phyloP scores from a whole-genome alignment of 2,797 vertebrate species.

The Momotus momota region DNA sequence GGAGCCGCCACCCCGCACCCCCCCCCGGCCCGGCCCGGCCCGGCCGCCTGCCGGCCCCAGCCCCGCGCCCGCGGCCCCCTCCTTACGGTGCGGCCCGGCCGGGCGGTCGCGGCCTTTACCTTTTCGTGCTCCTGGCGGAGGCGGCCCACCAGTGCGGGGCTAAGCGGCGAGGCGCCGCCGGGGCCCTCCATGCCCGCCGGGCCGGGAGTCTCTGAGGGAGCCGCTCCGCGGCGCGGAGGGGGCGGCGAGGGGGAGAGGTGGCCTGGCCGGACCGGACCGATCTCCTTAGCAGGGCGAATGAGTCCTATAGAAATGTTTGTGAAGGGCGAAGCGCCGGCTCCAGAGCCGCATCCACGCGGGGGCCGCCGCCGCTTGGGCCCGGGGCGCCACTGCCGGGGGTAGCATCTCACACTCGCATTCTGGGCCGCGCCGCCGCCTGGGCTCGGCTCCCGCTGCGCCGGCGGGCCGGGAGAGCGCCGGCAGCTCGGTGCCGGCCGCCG shows the following conservation, averaged over 20 bases:
- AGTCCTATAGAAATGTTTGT: constrained; percentile 98
- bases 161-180: constrained; percentile 46
- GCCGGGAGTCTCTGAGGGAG: not conserved
- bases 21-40: not conserved
- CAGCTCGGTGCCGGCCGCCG: not conserved
- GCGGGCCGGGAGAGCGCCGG: not conserved
- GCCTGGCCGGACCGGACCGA: not conserved
- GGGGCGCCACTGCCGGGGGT: constrained; percentile 75
- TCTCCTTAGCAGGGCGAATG: constrained; percentile 83
- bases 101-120: constrained; percentile 82
- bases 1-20: not conserved
- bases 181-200: constrained; percentile 8
- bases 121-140: constrained; percentile 89
- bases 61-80: not conserved
- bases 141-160: constrained; percentile 82
- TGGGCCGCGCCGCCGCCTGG: constrained; percentile 24
- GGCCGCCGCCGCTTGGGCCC: constrained; percentile 42
- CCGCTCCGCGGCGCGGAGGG: not conserved
- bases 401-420: constrained; percentile 92
- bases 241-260: not conserved
- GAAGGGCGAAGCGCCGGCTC: constrained; percentile 86
- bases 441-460: not conserved
- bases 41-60: too few species aligned
- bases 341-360: constrained; percentile 78
- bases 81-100: not conserved